phyloP scores from a whole-genome alignment of 2,113 vertebrate genomes.

The Sinocyclocheilus anshuiensis region DNA sequence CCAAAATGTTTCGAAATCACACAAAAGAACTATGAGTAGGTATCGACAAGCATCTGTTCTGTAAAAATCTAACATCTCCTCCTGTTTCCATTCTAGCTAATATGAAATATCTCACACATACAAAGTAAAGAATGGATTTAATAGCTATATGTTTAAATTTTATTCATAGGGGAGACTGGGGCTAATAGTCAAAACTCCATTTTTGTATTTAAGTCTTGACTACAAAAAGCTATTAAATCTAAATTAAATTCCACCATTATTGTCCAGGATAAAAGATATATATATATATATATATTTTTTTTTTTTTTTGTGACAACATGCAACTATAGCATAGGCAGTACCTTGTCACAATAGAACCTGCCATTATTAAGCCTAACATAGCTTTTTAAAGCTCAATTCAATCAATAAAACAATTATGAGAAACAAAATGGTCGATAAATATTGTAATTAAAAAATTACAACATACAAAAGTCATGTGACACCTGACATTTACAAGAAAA shows the following conservation, averaged over 20 bases:
- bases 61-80: background rate
- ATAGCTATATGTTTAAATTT: background rate
- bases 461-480: background rate
- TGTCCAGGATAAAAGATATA: background rate
- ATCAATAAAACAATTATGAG: conserved; percentile 1
- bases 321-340: background rate
- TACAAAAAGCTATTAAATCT: background rate
- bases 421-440: background rate
- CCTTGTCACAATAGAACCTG: background rate
- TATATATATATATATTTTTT: too few species aligned
- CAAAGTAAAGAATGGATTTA: conserved; percentile 15
- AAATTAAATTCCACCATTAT: background rate
- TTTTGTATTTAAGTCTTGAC: too few species aligned
- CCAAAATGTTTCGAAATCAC: background rate
- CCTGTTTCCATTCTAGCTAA: background rate
- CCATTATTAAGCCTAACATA: background rate
- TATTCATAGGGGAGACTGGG: background rate
- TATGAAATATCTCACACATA: background rate
- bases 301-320: too few species aligned
- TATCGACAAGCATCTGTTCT: conserved; percentile 24
- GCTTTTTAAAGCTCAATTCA: background rate
- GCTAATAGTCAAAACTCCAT: background rate
- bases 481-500: background rate
- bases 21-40: background rate
- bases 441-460: background rate